Conservation (phyloP, 2,888 invertebrate genomes). For the Patella ulyssiponensis region DNA sequence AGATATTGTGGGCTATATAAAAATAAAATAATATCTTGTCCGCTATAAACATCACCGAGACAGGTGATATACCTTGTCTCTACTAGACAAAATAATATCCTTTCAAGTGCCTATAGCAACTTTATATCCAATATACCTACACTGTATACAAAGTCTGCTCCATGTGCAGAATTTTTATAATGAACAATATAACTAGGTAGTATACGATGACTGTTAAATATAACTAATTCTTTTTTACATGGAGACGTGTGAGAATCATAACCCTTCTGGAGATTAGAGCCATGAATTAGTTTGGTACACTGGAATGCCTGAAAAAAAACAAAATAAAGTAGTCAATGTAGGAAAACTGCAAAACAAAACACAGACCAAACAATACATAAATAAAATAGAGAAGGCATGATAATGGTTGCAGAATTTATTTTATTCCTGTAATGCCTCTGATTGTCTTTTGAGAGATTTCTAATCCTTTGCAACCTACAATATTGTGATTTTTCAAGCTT, state of each 20-base stretch:
- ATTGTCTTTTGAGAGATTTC: too few relatives aligned
- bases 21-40: too few relatives aligned
- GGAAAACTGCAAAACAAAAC: neutral
- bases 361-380: too few relatives aligned
- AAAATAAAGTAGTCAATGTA: neutral
- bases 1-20: too few relatives aligned
- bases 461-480: too few relatives aligned
- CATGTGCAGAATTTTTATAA: slow-evolving; percentile 36
- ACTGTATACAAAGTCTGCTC: slow-evolving; percentile 18
- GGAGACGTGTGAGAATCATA: slow-evolving; percentile 64
- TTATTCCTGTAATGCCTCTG: too few relatives aligned
- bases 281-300: slow-evolving; percentile 56
- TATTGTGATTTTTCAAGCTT: too few relatives aligned
- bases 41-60: too few relatives aligned
- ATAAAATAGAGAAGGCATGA: too few relatives aligned
- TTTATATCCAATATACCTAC: too few relatives aligned
- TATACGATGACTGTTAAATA: slow-evolving; percentile 59
- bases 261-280: slow-evolving; percentile 48
- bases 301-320: slow-evolving; percentile 44
- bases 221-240: slow-evolving; percentile 58
- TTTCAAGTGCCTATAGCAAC: neutral
- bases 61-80: too few relatives aligned
- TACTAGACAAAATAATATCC: neutral
- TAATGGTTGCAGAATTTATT: too few relatives aligned
- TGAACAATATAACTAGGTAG: slow-evolving; percentile 62